Conservation (phyloP, 2,888 invertebrate genomes). For the Lepas anatifera region DNA sequence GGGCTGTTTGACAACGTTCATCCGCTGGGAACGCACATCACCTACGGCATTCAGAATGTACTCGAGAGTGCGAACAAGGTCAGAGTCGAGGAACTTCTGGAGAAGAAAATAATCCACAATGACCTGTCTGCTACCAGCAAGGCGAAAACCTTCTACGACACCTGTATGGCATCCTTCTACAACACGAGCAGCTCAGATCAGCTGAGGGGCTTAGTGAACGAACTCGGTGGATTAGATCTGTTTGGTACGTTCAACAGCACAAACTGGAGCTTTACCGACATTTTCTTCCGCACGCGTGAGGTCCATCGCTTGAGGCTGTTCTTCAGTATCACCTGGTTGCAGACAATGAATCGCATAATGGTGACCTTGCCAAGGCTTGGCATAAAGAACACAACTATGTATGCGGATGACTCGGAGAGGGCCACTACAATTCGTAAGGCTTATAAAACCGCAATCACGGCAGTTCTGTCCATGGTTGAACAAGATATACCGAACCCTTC, state of each 20-base stretch:
- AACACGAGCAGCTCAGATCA: background rate
- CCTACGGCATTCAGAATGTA: constrained; percentile 20
- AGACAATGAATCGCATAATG: background rate
- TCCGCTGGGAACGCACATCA: constrained; percentile 43
- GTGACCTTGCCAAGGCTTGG: background rate
- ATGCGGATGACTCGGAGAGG: background rate
- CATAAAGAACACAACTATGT: background rate
- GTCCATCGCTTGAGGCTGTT: background rate
- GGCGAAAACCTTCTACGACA: background rate
- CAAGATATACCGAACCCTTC: background rate
- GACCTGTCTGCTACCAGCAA: background rate
- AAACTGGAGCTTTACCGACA: background rate
- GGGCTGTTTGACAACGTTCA: constrained; percentile 36
- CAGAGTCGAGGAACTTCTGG: constrained; percentile 57
- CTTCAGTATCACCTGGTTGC: constrained; percentile 2
- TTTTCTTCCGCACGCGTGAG: background rate
- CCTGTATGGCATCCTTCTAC: background rate
- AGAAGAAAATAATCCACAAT: background rate
- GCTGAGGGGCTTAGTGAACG: background rate
- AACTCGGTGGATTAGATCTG: background rate
- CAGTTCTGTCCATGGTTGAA: background rate
- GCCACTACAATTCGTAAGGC: background rate
- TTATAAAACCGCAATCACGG: background rate
- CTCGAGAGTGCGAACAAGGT: constrained; percentile 65
- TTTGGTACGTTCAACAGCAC: background rate